Evolutionary conservation across 2,888 invertebrate species (phyloP).

Genomic region (Heteromurus nitidus): DNA sequence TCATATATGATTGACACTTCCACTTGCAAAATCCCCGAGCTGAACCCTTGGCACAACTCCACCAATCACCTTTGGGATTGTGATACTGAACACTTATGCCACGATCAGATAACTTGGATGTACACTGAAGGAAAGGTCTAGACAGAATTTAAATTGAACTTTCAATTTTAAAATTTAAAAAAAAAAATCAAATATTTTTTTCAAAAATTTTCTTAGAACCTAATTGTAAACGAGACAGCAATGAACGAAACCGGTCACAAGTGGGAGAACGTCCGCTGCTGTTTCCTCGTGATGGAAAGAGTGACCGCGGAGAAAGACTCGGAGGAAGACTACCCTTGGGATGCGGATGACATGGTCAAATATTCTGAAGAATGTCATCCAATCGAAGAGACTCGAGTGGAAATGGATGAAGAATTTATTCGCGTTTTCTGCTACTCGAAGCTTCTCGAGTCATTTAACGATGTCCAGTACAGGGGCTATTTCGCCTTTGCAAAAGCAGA

Average conservation of each 20-base stretch:
- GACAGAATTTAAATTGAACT: neutral
- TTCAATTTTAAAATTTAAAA: neutral
- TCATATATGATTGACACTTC: constrained; percentile 5
- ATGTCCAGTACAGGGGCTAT: constrained; percentile 62
- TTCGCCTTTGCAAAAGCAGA: constrained; percentile 56
- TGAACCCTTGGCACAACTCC: constrained; percentile 59
- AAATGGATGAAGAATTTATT: constrained; percentile 53
- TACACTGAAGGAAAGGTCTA: neutral
- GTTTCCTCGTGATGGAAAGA: neutral
- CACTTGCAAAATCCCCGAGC: constrained; percentile 63
- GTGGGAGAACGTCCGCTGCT: neutral
- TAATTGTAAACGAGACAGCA: constrained; percentile 13
- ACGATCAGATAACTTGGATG: neutral
- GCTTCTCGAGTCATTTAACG: constrained; percentile 50
- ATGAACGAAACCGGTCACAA: neutral
- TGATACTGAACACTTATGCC: neutral
- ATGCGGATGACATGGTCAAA: neutral
- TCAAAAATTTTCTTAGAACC: neutral
- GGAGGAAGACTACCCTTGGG: neutral
- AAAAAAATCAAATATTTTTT: too few species aligned
- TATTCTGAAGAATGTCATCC: constrained; percentile 5
- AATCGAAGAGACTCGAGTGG: neutral
- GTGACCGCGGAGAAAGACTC: neutral
- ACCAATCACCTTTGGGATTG: neutral
- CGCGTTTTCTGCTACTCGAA: constrained; percentile 61